Conservation (phyloP, 2,113 vertebrate genomes). For the Phoenicopterus ruber region DNA sequence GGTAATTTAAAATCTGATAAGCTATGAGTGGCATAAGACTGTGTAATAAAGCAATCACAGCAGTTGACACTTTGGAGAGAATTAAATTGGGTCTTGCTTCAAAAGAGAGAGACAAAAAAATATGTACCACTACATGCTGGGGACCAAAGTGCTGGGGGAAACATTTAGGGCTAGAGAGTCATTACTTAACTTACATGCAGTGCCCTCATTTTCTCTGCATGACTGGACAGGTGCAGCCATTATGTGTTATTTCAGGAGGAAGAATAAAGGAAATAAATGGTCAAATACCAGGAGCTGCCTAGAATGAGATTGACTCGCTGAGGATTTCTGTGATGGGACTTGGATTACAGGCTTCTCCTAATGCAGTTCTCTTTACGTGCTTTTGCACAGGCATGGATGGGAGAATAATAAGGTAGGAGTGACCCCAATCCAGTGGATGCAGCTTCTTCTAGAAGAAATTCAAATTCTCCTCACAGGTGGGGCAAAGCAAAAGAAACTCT, state of each 20-base stretch:
- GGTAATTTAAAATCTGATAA: slow-evolving; percentile 76
- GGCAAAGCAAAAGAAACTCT: not conserved
- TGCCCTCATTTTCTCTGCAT: slow-evolving; percentile 32
- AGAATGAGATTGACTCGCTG: not conserved
- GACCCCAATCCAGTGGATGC: not conserved
- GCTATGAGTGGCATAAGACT: slow-evolving; percentile 52
- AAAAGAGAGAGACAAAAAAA: not conserved
- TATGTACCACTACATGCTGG: not conserved
- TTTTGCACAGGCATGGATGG: not conserved
- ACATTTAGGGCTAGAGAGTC: slow-evolving; percentile 14
- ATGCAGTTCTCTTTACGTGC: not conserved
- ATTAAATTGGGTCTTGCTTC: slow-evolving; percentile 42
- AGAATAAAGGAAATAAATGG: slow-evolving; percentile 50
- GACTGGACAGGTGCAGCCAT: slow-evolving; percentile 48
- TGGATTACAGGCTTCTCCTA: slow-evolving; percentile 33
- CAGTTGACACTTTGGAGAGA: slow-evolving; percentile 49
- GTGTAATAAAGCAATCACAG: slow-evolving; percentile 67
- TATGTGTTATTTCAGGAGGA: slow-evolving; percentile 45
- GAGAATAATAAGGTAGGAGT: not conserved
- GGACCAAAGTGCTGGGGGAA: not conserved
- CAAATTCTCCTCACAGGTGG: not conserved
- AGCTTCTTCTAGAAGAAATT: not conserved
- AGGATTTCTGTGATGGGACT: slow-evolving; percentile 17
- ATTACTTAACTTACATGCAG: slow-evolving; percentile 50
- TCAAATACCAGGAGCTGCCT: not conserved